Percentiles rank a stretch among this genome's conserved stretches.
Conservation (phyloP, 2,797 vertebrate genomes). For the Acrossocheilus fasciatus region DNA sequence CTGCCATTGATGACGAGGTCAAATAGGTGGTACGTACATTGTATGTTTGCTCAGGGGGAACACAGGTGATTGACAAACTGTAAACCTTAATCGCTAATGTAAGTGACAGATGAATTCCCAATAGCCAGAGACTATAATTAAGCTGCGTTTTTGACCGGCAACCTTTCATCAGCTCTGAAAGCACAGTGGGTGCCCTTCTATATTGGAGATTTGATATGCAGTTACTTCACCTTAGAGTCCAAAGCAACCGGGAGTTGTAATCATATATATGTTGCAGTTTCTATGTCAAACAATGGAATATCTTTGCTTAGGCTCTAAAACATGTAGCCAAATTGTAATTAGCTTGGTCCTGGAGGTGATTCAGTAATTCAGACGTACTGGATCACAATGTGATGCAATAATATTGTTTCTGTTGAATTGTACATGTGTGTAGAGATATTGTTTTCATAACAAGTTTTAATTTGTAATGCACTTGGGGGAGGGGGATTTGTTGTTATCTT, state of each 20-base stretch:
- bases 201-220: constrained; percentile 17
- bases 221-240: constrained; percentile 24
- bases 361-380: not conserved
- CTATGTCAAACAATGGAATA: constrained; percentile 1
- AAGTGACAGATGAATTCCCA: constrained; percentile 50
- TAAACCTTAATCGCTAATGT: constrained; percentile 32
- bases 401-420: not conserved
- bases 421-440: not conserved
- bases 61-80: constrained; percentile 54
- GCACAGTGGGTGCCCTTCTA: constrained; percentile 48
- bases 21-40: constrained; percentile 15
- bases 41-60: constrained; percentile 39
- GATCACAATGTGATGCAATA: not conserved
- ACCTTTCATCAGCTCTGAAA: constrained; percentile 52
- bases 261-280: not conserved
- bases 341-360: not conserved
- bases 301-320: not conserved
- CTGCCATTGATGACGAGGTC: constrained; percentile 1
- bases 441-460: not conserved
- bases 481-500: no score
- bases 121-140: constrained; percentile 39
- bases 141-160: constrained; percentile 29
- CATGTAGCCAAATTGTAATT: not conserved
- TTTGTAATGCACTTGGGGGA: no score
- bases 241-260: not conserved